Evolutionary conservation across 2,888 invertebrate species (phyloP), one percentile per base, ranked within the genome.

Genomic region (Flabesymbios commensalis): DNA sequence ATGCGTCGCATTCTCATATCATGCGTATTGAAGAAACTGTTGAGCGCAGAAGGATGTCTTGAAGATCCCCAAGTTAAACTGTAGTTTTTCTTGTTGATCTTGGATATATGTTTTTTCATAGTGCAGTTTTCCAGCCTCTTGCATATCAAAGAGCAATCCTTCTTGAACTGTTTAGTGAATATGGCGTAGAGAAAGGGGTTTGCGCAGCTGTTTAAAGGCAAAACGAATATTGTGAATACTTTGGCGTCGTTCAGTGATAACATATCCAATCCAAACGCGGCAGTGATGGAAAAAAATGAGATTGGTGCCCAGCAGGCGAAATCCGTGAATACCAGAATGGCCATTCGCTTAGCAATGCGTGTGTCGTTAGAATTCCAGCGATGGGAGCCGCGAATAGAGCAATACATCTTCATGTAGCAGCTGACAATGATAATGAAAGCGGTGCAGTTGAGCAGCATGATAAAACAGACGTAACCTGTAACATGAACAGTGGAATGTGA

Each of bases 221-320:
- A 86, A 58, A 98, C 90, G 81, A 98, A 96, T 42, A 98, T 95
- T 1, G 95, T 95, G 81, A 93, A 94, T 52, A 94, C 84, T 86
- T 98, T 98, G 49, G 97, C 96, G 84, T 94, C 93, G 80, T 96
- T 95, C 64, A 98, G 86, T 1, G 93, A 92, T 31, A 98, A 92
- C 52, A 97, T 86, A 65, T 92, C 93, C 68, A 90, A 24, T 10
- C 96, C 96, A 80, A 94, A 92, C 5, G 94, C 91, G 22, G 97
- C 95, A 0, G 95, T 94, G 39, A 97, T 86, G 4, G 95, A 92
- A 82, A 94, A 93, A 84, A 97, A 94, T 1, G 97, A 94, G 67
- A 97, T 95, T 0, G 98, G 98, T 2, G 95, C 93, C 97, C 97
- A 98, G 85, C 97, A 98, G 49, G 96, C 86, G 78, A 98, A 94